phyloP scores from a whole-genome alignment of 1,140 invertebrate genomes.

The Gerris buenoi region DNA sequence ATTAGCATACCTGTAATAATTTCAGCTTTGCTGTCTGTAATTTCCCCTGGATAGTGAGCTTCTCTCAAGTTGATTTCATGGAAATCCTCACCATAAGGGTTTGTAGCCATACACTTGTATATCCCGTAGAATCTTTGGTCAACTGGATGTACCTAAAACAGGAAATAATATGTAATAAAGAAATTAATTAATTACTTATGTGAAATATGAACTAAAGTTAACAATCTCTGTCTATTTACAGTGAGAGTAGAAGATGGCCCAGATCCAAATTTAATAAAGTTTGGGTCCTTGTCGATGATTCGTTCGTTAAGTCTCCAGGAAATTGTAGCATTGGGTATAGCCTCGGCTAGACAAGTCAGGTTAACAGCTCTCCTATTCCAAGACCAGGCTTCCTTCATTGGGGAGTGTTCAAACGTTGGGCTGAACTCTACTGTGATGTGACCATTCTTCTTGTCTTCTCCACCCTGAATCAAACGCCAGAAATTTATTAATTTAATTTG shows the following conservation, averaged over 20 bases:
- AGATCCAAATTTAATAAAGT: slow-evolving; percentile 42
- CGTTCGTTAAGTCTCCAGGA: slow-evolving; percentile 48
- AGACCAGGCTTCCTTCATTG: slow-evolving; percentile 59
- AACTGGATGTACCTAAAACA: slow-evolving; percentile 40
- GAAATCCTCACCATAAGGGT: slow-evolving; percentile 50
- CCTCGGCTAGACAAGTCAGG: slow-evolving; percentile 71
- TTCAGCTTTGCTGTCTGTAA: slow-evolving; percentile 41
- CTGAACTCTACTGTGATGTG: slow-evolving; percentile 66
- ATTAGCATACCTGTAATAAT: slow-evolving; percentile 38
- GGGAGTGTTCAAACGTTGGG: slow-evolving; percentile 49
- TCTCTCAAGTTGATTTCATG: slow-evolving; percentile 53
- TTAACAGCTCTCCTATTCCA: slow-evolving; percentile 69
- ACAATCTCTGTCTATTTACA: slow-evolving; percentile 21
- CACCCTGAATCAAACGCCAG: slow-evolving; percentile 37
- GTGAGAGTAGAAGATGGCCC: slow-evolving; percentile 52
- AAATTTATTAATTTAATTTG: too few relatives aligned
- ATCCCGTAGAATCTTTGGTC: slow-evolving; percentile 48
- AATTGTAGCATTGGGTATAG: slow-evolving; percentile 84
- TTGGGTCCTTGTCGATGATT: slow-evolving; percentile 30
- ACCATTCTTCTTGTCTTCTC: slow-evolving; percentile 52
- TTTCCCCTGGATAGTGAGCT: slow-evolving; percentile 40
- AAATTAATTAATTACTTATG: too few relatives aligned
- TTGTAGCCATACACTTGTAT: slow-evolving; percentile 71
- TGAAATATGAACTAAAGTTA: too few relatives aligned
- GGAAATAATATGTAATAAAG: too few relatives aligned